Base-by-base conservation (phyloP, 2,888 invertebrate species). In the Apeira syringaria region DNA sequence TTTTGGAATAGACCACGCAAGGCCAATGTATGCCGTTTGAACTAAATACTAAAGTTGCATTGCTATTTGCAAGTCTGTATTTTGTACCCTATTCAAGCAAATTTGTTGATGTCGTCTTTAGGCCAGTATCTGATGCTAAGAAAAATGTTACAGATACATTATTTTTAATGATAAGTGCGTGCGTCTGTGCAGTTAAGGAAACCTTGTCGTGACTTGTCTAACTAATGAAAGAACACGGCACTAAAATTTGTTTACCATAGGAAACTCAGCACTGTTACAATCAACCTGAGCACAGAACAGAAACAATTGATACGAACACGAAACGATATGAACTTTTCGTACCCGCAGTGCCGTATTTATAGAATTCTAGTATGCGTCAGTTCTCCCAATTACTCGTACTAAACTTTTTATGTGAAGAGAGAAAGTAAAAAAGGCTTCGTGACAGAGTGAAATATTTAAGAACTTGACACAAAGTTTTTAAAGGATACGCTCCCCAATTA, bases 171-270 rank as follows among this genome's bases (percentile, higher is more conserved):
- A 74, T 67, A 75, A 73, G 77, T 67, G 84, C 84, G 83, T 86
- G 85, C 70, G 61, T 53, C 55, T 58, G 60, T 59, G 60, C 66
- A 73, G 70, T 84, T 78, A 68, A 62, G 58, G 59, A 63, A 58
- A 66, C 66, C 65, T 62, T 80, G 63, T 72, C 86, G 84, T 85
- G 83, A 83, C 82, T 76, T 63, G 70, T 66, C 61, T 64, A 69
- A 70, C 66, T 77, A 69, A 63, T 68, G 66, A 59, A 58, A 67
- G 64, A 70, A 79, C 70, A 72, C 70, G 60, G 66, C 68, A 64
- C 68, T 80, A 80, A 78, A 80, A 79, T 78, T 74, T 80, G 79
- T 76, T 77, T 75, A 69, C 71, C 66, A 67, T 25, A 34, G 32
- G 36, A 29, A 69, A 62, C 64, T 60, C 48, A 47, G 44, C 58